Conservation (phyloP, 2,888 invertebrate species). For the Oligia latruncula region DNA sequence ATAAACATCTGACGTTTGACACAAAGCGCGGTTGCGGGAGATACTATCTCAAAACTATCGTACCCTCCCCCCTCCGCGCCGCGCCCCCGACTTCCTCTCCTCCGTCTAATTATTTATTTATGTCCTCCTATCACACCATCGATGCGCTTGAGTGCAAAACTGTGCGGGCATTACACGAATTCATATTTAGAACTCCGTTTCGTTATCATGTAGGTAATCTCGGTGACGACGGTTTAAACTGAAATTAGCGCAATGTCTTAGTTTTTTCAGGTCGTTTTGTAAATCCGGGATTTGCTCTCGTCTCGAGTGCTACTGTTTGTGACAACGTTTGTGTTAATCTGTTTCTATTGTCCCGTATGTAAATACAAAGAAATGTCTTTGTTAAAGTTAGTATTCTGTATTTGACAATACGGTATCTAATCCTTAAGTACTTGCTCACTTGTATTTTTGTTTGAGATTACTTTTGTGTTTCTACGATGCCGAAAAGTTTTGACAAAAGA, state of each 20-base stretch:
- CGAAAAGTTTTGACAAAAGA: constrained; percentile 11
- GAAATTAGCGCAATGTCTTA: constrained; percentile 75
- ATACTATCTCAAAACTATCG: constrained; percentile 88
- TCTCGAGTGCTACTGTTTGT: constrained; percentile 63
- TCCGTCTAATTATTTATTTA: constrained; percentile 90
- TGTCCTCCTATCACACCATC: constrained; percentile 87
- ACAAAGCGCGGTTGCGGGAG: constrained; percentile 89
- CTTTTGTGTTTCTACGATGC: constrained; percentile 3
- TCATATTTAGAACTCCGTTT: constrained; percentile 85
- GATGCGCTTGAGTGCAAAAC: constrained; percentile 87
- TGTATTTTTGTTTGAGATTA: constrained; percentile 16
- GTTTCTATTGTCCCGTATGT: constrained; percentile 64
- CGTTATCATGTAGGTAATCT: constrained; percentile 87
- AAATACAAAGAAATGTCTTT: constrained; percentile 65
- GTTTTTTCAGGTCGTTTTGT: constrained; percentile 51
- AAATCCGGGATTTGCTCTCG: constrained; percentile 49
- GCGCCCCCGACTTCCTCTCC: constrained; percentile 80
- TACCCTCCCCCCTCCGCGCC: constrained; percentile 72
- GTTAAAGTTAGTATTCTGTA: constrained; percentile 37
- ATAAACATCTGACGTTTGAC: constrained; percentile 90
- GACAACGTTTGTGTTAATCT: constrained; percentile 57
- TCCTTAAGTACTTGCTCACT: constrained; percentile 39
- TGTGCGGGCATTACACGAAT: constrained; percentile 82
- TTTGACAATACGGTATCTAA: constrained; percentile 66
- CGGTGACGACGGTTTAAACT: constrained; percentile 76